Base-by-base conservation (phyloP, 2,888 invertebrate species). In the Ormyrus pomaceus region DNA sequence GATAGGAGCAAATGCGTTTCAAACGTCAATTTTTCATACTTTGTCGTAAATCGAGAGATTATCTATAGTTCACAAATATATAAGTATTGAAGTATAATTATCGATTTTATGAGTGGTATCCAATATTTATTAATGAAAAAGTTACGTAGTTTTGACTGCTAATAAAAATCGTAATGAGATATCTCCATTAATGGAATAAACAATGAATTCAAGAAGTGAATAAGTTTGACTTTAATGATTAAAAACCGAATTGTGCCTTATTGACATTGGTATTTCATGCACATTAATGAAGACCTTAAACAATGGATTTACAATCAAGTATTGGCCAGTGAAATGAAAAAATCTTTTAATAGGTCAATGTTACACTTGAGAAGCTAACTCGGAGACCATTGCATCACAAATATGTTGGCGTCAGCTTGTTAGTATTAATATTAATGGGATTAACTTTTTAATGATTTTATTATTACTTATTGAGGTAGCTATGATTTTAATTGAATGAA, bases 281-380 rank as follows among this genome's bases (percentile, higher is more conserved):
- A 55, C 53, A 70, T 69, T 51, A 64, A 6, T n/a, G 9, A 5
- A 73, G 50, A 46, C 64, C 64, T 66, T 51, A 65, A 61, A 56
- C 55, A 61, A 71, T 75, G 48, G 48, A 80, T 76, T 55, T 66
- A 70, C 55, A 71, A 70, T 56, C 59, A 34, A 73, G n/a, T 59
- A 5, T 19, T 66, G 45, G 59, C 64, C 48, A n/a, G 11, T n/a
- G 55, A 68, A 65, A 61, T 59, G n/a, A 62, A 69, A 69, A 71
- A 71, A 77, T 51, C 10, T 34, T 65, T 83, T 84, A 85, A 72
- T 82, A 84, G 84, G 85, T 86, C 84, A 85, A 71, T 84, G 81
- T 84, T 83, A 79, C 82, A 84, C 34, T 34, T 82, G 65, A 75
- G 69, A 83, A 74, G 71, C 78, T 82, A 77, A 77, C 50, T 83